Conservation (phyloP, 2,888 invertebrate species). For the Phengaris arion region DNA sequence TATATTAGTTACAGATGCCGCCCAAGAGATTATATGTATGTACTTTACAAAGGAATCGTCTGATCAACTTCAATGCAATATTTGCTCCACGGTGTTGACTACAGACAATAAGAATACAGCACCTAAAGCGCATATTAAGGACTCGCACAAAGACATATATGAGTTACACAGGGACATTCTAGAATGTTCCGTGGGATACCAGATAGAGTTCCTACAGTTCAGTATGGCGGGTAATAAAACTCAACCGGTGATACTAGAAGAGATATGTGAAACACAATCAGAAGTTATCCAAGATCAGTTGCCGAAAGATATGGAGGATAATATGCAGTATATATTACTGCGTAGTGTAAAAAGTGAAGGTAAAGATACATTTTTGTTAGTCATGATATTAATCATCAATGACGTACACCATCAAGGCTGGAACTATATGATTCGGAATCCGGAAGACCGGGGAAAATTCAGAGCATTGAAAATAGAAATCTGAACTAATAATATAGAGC, state of each 20-base stretch:
- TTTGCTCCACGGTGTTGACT: conserved; percentile 54
- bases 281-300: conserved; percentile 42
- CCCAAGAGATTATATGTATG: conserved; percentile 64
- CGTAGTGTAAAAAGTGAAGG: conserved; percentile 44
- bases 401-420: too few relatives aligned
- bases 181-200: conserved; percentile 61
- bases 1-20: conserved; percentile 40
- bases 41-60: conserved; percentile 53
- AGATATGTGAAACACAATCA: conserved; percentile 53
- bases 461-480: too few relatives aligned
- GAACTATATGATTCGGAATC: too few relatives aligned
- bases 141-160: conserved; percentile 57
- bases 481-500: too few relatives aligned
- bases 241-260: conserved; percentile 56
- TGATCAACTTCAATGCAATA: conserved; percentile 55
- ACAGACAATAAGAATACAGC: conserved; percentile 50
- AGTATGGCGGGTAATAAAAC: conserved; percentile 53
- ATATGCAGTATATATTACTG: conserved; percentile 54
- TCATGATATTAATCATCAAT: not conserved
- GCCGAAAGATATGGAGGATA: conserved; percentile 41
- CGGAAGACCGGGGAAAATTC: too few relatives aligned
- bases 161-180: conserved; percentile 65
- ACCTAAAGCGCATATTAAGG: conserved; percentile 55
- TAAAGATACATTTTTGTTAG: conserved; percentile 29
- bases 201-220: conserved; percentile 66